phyloP scores from a whole-genome alignment of 2,888 invertebrate species.

The Tortricodes alternella region DNA sequence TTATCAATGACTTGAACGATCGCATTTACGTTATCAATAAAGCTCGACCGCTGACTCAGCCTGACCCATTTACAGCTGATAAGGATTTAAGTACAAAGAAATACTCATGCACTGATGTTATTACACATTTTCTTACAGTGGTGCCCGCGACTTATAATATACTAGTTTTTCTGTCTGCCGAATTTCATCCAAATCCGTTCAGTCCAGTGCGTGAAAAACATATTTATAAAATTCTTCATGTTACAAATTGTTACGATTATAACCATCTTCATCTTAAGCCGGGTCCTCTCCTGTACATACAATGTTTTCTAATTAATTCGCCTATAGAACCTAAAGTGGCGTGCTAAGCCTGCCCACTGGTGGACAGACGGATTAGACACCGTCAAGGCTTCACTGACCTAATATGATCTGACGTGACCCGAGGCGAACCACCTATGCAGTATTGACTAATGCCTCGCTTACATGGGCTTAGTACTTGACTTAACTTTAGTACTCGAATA shows the following conservation, averaged over 20 bases:
- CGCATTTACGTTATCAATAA: slow-evolving; percentile 13
- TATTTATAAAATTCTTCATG: too few species aligned
- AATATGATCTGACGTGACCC: neutral
- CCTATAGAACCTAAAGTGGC: neutral
- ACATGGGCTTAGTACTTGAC: neutral
- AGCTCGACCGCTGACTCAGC: slow-evolving; percentile 18
- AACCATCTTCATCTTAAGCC: too few species aligned
- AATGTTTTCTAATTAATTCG: too few species aligned
- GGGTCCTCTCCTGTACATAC: too few species aligned
- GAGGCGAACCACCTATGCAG: neutral
- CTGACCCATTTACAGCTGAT: neutral
- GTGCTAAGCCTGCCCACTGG: neutral
- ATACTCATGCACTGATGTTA: neutral
- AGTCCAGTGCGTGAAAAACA: too few species aligned
- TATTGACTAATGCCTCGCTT: neutral
- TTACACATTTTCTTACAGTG: too few species aligned
- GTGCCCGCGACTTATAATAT: too few species aligned
- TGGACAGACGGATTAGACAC: neutral
- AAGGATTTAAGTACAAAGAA: slow-evolving; percentile 7
- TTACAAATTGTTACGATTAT: too few species aligned
- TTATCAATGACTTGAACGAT: slow-evolving; percentile 7
- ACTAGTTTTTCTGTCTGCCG: too few species aligned
- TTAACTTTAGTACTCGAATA: neutral
- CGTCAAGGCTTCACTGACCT: neutral
- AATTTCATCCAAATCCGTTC: too few species aligned